Evolutionary conservation across 2,888 invertebrate genomes (phyloP), one percentile per base, ranked within the genome.

Genomic region (Nineta flava): DNA sequence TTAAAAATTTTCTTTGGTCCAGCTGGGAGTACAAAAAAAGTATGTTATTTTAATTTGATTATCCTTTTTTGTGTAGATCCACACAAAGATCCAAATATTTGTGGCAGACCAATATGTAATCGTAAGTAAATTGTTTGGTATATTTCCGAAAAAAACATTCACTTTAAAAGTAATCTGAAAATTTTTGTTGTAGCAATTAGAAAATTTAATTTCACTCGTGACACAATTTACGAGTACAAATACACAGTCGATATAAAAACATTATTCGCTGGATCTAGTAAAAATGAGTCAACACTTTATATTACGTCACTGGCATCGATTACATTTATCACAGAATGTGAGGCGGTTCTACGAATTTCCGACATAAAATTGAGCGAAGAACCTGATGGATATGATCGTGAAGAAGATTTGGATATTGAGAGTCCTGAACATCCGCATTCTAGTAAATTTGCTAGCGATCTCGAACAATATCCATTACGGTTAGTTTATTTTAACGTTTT

Each of bases 211-310:
- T 83, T 82, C 62, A 62, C 68, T 26, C 64, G 74, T 49, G 74
- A 73, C 46, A 62, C 71, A 10, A 70, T 72, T 49, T 84, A 86
- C 62, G 72, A 75, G 58, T 87, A 87, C 66, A 75, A 77, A 46
- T 87, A 87, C 61, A 74, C 74, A 56, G 76, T 83, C 9, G 76
- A 81, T 57, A 73, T 85, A n/a, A 77, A 75, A 52, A 79, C 83
- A 0, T 75, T 81, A 58, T 84, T 83, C 57, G 70, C 73, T 51
- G 82, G 82, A 1, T 79, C 80, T 2, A 83, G 81, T 55, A 77
- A 76, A 57, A 84, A 84, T 57, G 77, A 78, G 43, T 86, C 87
- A 0, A 78, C 76, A 16, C 63, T 87, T 35, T 73, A 75, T 59
- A 65, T 86, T 12, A 75, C 73, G 55, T 74, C 81, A 43, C 64